Evolutionary conservation across 2,888 invertebrate species (phyloP), one percentile per base, ranked within the genome.

Genomic region (Oscheius myriophilus): DNA sequence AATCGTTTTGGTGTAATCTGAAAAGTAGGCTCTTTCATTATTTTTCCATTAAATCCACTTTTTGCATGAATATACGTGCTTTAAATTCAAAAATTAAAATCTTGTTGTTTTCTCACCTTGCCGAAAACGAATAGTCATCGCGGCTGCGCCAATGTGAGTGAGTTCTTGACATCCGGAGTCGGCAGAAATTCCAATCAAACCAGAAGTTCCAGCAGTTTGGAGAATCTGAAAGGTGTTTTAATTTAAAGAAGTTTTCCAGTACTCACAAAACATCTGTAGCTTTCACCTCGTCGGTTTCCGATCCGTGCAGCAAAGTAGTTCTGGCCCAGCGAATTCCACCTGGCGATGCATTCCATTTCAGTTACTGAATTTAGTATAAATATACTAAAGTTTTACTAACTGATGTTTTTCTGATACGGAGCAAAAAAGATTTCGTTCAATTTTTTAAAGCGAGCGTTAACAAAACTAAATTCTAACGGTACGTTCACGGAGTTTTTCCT

Each of bases 101-200:
- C n/a, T n/a, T n/a, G n/a, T n/a, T n/a, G n/a, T n/a, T n/a, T n/a
- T n/a, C 26, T 14, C 53, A 68, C 73, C 76, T 72, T 77, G 77
- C 39, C 68, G 51, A 63, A 63, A 77, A 18, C 73, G 69, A 12
- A 77, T 58, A 16, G 73, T 73, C 11, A 70, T 74, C 0, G 77
- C 67, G 1, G 77, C 74, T 16, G 74, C 74, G 45, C 73, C 75
- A 26, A 77, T 70, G 33, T 75, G 70, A 0, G 73, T 77, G 21
- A 77, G 46, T 54, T 77, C 77, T 43, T 77, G 77, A 46, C 77
- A 77, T 4, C 75, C 70, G 14, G 74, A 67, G 39, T 77, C 77
- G n/a, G 77, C 77, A 4, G 77, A 77, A 26, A 72, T 71, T 14
- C 77, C 77, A n/a, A 77, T 59, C 12, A 70, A 43, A 12, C 77